Conservation (phyloP, 2,888 invertebrate species). For the Hydroisotoma schaefferi region DNA sequence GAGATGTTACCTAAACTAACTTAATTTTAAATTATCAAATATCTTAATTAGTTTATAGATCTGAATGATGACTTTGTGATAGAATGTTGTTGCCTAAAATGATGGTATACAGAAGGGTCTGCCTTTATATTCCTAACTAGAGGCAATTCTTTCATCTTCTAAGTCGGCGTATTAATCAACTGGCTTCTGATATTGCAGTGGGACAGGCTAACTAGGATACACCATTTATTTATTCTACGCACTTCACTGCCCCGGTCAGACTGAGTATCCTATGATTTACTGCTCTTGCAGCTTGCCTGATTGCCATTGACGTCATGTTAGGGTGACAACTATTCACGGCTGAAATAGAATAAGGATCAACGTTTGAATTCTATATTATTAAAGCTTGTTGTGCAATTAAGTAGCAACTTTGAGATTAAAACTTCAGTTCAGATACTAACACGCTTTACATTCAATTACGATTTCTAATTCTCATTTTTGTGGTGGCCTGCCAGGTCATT, state of each 20-base stretch:
- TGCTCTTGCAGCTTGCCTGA: neutral
- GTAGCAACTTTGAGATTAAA: slow-evolving; percentile 3
- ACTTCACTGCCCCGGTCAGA: slow-evolving; percentile 5
- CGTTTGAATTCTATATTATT: neutral
- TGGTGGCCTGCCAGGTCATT: too few species aligned
- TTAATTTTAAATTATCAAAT: neutral
- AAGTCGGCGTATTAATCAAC: slow-evolving; percentile 1
- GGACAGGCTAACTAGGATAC: neutral
- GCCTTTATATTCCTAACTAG: neutral
- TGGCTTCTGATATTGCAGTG: slow-evolving; percentile 5
- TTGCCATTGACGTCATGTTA: neutral
- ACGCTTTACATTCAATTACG: too few species aligned
- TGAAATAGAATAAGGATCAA: neutral
- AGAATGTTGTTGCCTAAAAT: slow-evolving; percentile 16
- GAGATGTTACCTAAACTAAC: slow-evolving; percentile 6
- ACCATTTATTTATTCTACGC: neutral
- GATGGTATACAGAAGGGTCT: neutral
- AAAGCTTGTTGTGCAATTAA: neutral
- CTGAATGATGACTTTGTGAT: slow-evolving; percentile 41
- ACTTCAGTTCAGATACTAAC: slow-evolving; percentile 1
- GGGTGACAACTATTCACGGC: neutral
- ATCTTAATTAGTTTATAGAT: slow-evolving; percentile 19
- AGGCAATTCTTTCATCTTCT: neutral
- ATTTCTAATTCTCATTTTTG: too few species aligned
- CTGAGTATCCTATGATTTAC: slow-evolving; percentile 4